Base-by-base conservation (phyloP, 2,113 vertebrate species). In the Seriola rivoliana region DNA sequence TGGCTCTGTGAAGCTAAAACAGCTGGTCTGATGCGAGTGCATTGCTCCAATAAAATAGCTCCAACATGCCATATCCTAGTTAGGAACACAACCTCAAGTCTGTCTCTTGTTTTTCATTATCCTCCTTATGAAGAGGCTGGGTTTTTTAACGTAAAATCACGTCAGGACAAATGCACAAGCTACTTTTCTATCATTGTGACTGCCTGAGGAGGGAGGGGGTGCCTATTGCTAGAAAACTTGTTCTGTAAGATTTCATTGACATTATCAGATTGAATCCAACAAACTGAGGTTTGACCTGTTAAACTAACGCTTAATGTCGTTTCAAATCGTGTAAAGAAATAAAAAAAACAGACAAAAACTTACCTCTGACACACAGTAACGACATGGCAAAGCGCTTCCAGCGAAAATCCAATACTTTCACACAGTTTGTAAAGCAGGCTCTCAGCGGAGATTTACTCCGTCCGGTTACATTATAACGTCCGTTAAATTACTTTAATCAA, bases 301-400 rank as follows among this genome's bases (percentile, higher is more conserved):
- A 54, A 8, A 25, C 1, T 50, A 52, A 5, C 3, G 12, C 1
- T n/a, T 3, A 4, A 8, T 3, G 8, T 19, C 0, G 10, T 57
- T 46, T 42, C 0, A 5, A 25, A 44, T 1, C 23, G 5, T 1
- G 5, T 16, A 21, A 82, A 58, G 0, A 64, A 11, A 63, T 1
- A 4, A 2, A 79, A 78, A 46, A 62, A 34, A 3, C 57, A 17
- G 54, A 25, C 2, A 1, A 1, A 64, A 75, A 87, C 93, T 82
- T 52, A 96, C 95, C 95, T 94, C 94, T 91, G 67, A 96, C 95
- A 82, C 95, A 96, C 21, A 96, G 93, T 36, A 96, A 78, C 84
- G 95, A 96, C 95, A 96, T 96, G 91, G 87, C 92, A 90, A 73
- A 63, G 72, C 84, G 82, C 71, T 69, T 78, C 82, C 82, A 80